Evolutionary conservation across 2,797 vertebrate genomes (phyloP).

Genomic region (Galagoides demidoff): DNA sequence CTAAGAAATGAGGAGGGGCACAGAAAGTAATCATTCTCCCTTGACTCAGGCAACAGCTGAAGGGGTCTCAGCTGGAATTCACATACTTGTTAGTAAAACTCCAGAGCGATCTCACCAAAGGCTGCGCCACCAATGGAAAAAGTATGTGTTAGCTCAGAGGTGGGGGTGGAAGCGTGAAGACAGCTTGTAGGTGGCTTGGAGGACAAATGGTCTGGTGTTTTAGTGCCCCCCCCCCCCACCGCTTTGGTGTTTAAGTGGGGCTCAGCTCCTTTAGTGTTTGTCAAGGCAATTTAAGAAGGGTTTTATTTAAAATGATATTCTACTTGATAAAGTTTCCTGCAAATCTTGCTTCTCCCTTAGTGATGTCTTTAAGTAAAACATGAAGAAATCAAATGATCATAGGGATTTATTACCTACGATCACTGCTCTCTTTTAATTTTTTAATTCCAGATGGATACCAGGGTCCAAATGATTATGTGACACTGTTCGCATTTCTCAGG

Average conservation of each 20-base stretch:
- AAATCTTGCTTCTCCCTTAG: neutral
- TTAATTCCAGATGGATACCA: no score
- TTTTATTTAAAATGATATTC: neutral
- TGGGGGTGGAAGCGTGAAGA: no score
- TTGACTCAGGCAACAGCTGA: neutral
- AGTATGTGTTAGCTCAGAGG: neutral
- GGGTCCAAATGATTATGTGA: no score
- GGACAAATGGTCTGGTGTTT: neutral
- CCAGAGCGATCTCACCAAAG: neutral
- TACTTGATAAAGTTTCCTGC: neutral
- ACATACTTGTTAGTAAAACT: neutral
- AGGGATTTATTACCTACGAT: neutral
- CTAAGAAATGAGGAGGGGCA: constrained; percentile 10
- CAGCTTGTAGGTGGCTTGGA: fast-evolving
- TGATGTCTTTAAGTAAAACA: neutral
- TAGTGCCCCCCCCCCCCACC: no score
- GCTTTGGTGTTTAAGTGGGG: neutral
- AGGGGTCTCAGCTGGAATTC: neutral
- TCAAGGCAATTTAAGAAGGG: neutral
- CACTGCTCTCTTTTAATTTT: no score
- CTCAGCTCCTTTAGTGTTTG: neutral
- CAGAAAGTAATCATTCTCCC: constrained; percentile 9
- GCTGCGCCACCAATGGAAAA: neutral
- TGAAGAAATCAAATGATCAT: neutral
- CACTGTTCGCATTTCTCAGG: no score